Evolutionary conservation across 1,140 invertebrate genomes (phyloP).

Genomic region (Cyclargus thomasi): DNA sequence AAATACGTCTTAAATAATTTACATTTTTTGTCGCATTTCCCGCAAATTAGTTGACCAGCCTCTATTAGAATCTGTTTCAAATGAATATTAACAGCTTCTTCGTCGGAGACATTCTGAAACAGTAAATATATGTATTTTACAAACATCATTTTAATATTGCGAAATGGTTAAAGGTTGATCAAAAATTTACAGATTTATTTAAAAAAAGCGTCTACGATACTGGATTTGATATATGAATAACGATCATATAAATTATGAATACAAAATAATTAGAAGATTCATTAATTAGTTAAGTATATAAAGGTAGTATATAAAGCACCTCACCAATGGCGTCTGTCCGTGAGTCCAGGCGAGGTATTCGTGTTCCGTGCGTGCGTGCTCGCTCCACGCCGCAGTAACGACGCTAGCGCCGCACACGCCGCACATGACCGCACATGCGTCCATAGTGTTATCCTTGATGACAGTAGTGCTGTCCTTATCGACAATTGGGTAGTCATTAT

Average conservation of each 20-base stretch:
- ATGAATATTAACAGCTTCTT: background rate
- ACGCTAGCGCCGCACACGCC: slow-evolving; percentile 5
- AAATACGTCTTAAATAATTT: background rate
- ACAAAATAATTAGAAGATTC: too few relatives aligned
- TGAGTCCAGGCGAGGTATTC: background rate
- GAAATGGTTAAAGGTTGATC: too few relatives aligned
- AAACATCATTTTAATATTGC: background rate
- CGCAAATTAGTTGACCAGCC: background rate
- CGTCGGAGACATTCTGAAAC: background rate
- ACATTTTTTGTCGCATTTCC: background rate
- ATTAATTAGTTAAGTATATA: too few relatives aligned
- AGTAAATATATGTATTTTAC: background rate
- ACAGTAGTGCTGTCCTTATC: background rate
- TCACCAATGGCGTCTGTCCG: background rate
- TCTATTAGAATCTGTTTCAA: background rate
- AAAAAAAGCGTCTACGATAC: too few relatives aligned
- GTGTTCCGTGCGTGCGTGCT: background rate
- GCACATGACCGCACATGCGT: background rate
- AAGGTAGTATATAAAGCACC: background rate
- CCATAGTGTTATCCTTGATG: background rate
- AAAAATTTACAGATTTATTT: too few relatives aligned
- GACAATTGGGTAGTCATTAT: background rate
- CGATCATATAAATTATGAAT: too few relatives aligned
- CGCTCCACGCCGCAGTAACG: background rate
- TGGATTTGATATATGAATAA: too few relatives aligned